Base-by-base conservation (phyloP, 2,797 vertebrate genomes). In the Onychomys arenicola region DNA sequence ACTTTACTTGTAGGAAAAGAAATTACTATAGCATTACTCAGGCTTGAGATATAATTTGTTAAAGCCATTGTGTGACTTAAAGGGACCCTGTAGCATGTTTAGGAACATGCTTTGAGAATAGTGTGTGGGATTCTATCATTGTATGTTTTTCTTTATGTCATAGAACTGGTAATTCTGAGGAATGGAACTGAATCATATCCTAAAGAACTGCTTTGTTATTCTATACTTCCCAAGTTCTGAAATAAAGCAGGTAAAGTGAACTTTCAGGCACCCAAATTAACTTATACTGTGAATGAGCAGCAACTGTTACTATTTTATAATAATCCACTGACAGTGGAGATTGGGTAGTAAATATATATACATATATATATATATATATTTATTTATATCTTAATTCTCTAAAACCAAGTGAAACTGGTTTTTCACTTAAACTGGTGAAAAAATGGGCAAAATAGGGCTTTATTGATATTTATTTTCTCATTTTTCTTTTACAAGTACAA, bases 301-400 rank as follows among this genome's bases (percentile, higher is more conserved):
- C 37, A 88, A 88, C 37, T 21, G 4, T 89, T 83, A 75, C 32
- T 86, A 6, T 65, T 83, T 76, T 61, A 75, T 92, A 34, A 8
- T 81, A 73, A 86, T 85, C 11, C 2, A 67, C 11, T 91, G 10
- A 77, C 3, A 69, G 81, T 89, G 11, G 29, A 8, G 0, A 65
- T 77, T 80, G 87, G 59, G 73, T 78, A 52, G 7, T 83, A 91
- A 85, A 61, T 61, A n/a, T n/a, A n/a, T n/a, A n/a, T n/a, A n/a
- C n/a, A n/a, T n/a, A n/a, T n/a, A n/a, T n/a, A n/a, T n/a, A n/a
- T n/a, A n/a, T n/a, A n/a, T n/a, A n/a, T n/a, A n/a, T n/a, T n/a
- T n/a, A n/a, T n/a, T n/a, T n/a, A 43, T 59, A 52, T 16, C 13
- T 5, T 0, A 27, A 81, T 29, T 92, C 40, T 93, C 88, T 81